Evolutionary conservation across 2,888 invertebrate genomes (phyloP).

Genomic region (Acleris holmiana): DNA sequence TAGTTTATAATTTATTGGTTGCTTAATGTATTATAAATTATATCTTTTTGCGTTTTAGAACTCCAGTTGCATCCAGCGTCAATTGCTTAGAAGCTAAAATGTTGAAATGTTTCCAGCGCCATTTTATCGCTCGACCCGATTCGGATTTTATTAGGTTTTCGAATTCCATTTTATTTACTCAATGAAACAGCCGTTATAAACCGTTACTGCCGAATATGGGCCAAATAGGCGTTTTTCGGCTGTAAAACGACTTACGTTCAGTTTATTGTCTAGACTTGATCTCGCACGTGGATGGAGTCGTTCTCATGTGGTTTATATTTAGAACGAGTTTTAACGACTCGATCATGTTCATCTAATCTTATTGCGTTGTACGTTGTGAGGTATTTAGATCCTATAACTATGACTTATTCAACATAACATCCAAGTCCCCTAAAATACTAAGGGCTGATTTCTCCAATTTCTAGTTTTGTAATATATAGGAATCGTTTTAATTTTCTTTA

Average conservation of each 20-base stretch:
- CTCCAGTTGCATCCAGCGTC: conserved; percentile 6
- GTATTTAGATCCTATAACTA: too few species aligned
- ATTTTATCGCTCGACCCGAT: conserved; percentile 45
- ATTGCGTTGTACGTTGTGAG: not conserved
- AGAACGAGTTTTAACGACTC: conserved; percentile 11
- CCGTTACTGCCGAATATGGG: conserved; percentile 53
- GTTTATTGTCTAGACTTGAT: conserved; percentile 51
- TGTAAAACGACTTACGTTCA: conserved; percentile 53
- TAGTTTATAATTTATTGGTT: too few species aligned
- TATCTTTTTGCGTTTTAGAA: too few species aligned
- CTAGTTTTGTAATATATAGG: too few species aligned
- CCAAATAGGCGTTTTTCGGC: conserved; percentile 52
- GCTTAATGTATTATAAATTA: too few species aligned
- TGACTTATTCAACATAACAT: too few species aligned
- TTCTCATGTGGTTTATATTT: conserved; percentile 18
- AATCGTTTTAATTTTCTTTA: too few species aligned
- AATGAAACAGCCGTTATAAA: conserved; percentile 54
- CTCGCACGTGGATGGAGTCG: conserved; percentile 11
- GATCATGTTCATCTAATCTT: not conserved
- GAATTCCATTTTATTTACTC: conserved; percentile 43
- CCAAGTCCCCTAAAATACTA: too few species aligned
- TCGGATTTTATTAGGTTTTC: conserved; percentile 52
- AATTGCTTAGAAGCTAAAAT: conserved; percentile 20
- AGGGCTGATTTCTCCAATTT: too few species aligned
- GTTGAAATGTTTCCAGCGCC: conserved; percentile 16